Conservation (phyloP, 2,888 invertebrate genomes). For the Catocala nupta region DNA sequence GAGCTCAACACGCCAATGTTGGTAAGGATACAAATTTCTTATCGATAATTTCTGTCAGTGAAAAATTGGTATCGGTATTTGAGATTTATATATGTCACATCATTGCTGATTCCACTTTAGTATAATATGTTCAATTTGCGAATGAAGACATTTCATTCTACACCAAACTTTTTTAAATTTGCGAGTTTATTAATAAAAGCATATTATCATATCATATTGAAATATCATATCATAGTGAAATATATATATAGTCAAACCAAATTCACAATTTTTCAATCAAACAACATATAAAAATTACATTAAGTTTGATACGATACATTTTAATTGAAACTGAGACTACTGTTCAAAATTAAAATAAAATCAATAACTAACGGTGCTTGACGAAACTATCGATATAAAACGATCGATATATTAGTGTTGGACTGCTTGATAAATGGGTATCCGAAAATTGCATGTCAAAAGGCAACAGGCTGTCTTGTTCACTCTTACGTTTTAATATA, state of each 20-base stretch:
- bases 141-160: too few species aligned
- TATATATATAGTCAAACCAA: too few species aligned
- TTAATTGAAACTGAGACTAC: constrained; percentile 49
- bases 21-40: constrained; percentile 40
- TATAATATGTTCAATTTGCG: constrained; percentile 6
- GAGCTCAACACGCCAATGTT: constrained; percentile 53
- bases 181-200: background rate
- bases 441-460: constrained; percentile 85
- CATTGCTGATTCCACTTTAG: constrained; percentile 42
- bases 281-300: constrained; percentile 34
- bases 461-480: constrained; percentile 77
- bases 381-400: constrained; percentile 61
- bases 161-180: too few species aligned
- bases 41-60: constrained; percentile 36
- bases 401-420: constrained; percentile 57
- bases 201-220: constrained; percentile 11
- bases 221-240: too few species aligned
- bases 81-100: constrained; percentile 34
- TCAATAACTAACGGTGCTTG: constrained; percentile 40
- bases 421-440: constrained; percentile 78
- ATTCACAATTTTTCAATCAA: constrained; percentile 35
- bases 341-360: constrained; percentile 38
- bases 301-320: constrained; percentile 30
- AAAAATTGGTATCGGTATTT: constrained; percentile 50
- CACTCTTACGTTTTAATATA: constrained; percentile 81